Base-by-base conservation (phyloP, 2,888 invertebrate species). In the Epirrita christyi region DNA sequence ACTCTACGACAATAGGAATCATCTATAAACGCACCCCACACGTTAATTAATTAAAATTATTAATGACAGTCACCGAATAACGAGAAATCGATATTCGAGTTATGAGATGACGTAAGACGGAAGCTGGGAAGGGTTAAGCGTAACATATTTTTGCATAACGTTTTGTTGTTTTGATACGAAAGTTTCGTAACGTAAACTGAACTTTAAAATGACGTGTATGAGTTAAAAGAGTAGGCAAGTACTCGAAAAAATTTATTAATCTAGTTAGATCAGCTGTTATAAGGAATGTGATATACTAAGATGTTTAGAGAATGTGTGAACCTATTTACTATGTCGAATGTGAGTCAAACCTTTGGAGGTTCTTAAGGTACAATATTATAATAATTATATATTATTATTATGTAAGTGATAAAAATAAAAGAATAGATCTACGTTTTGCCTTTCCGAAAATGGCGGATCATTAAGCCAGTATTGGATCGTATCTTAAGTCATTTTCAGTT, bases 41-140 rank as follows among this genome's bases (percentile, higher is more conserved):
- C 64, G 66, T 79, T 86, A 84, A 88, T 89, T 89, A 88, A 88
- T 88, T 89, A 88, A 86, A 88, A 88, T 89, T 87, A 88, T 86
- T 87, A 88, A 88, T 88, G 88, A 86, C 86, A 82, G 61, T 75
- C 73, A 75, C 76, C 71, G 77, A 83, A 85, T 88, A 87, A 88
- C 86, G 87, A 77, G 83, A 81, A 88, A 89, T 89, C 88, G 82
- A 89, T 88, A 80, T 70, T 75, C 51, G 13, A 36, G 56, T 59
- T 56, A 57, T 64, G 49, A 63, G 55, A 51, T 55, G 61, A 59
- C 51, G 56, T 55, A 55, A 59, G 55, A 52, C 55, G 51, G 55
- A 48, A 47, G 51, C 54, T 47, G 46, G 41, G 43, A 51, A 59
- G 59, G 59, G 59, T 59, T 59, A 51, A 51, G 32, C 45, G 13